These are phyloP conservation scores for Synergus umbraculus DNA, from an alignment of 2,888 invertebrate species.

Conservation along the genomic window DNA sequence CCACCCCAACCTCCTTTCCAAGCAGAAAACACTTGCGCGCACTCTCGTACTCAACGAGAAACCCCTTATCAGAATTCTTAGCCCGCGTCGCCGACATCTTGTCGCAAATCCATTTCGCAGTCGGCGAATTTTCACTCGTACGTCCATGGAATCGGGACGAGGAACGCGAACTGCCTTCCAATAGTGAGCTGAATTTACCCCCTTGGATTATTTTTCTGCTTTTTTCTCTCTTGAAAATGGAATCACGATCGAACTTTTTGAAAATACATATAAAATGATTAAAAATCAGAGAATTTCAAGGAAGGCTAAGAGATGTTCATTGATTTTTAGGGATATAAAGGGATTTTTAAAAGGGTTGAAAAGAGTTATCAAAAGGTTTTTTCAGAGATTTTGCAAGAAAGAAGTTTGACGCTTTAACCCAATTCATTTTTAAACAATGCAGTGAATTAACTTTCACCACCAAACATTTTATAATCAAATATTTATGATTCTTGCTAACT, in stretches of 20 bases:
- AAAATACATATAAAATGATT: not conserved
- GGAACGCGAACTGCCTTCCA: constrained; percentile 55
- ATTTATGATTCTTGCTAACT: too few species aligned
- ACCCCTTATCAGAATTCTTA: constrained; percentile 73
- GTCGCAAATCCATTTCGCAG: constrained; percentile 75
- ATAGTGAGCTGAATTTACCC: constrained; percentile 5
- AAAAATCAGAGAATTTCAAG: not conserved
- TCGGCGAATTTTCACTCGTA: constrained; percentile 69
- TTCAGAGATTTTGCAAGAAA: too few species aligned
- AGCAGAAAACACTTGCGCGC: constrained; percentile 42
- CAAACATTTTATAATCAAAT: too few species aligned
- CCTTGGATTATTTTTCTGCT: not conserved
- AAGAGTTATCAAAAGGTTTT: too few species aligned
- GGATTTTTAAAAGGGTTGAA: too few species aligned
- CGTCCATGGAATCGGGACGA: constrained; percentile 67
- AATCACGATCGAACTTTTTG: constrained; percentile 40
- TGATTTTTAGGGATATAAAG: too few species aligned
- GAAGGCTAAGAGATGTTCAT: too few species aligned
- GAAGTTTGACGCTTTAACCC: too few species aligned
- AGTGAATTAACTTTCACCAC: too few species aligned
- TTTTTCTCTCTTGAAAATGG: constrained; percentile 53
- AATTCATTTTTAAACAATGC: too few species aligned
- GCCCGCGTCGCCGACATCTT: constrained; percentile 70
- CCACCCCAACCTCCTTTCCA: constrained; percentile 32
- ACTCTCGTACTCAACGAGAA: constrained; percentile 41